Evolutionary conservation across 92 coral and sea anemone genomes (phyloP), one percentile per base, ranked within the genome.

Genomic region (Ricordea florida): DNA sequence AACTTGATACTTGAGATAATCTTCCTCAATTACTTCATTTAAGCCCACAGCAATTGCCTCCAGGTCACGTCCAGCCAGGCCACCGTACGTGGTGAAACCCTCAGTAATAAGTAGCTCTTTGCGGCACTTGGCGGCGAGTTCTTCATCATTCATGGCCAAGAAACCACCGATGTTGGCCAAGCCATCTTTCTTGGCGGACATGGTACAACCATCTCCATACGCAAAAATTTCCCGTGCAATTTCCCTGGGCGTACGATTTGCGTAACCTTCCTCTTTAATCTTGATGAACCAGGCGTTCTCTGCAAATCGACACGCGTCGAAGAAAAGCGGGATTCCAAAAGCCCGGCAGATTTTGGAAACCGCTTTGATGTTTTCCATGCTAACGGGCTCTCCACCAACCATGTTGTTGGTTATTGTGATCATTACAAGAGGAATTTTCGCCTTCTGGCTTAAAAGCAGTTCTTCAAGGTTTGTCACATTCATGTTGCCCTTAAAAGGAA

Each of bases 271-370:
- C 49, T 89, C 94, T 43, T 80, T 72, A 21, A 62, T 55, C 81
- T 89, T 78, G 63, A 89, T 85, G 66, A 89, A 89, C 90, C 90
- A 89, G 13, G 94, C 94, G 66, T 89, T 89, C 77, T 89, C 94
- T 14, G 94, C 94, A 38, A 89, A 89, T 30, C 94, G 93, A 36
- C 93, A 88, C 14, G 93, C 93, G 42, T 88, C 93, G 27, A 88
- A 83, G 49, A 77, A 84, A 32, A 88, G 60, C 8, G 93, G 93
- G 10, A 76, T 57, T 1, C 80, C 76, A 62, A 65, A 43, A 1
- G 77, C 72, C 18, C 82, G 90, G 18, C 93, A 88, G 30, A 88
- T 40, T 42, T 88, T 84, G 36, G 92, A 87, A n/a, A 83, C 82
- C 28, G 90, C 87, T 51, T 72, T 84, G 69, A 88, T 88, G 60